Evolutionary conservation across 2,113 vertebrate species (phyloP).

Genomic region (Athene noctua): DNA sequence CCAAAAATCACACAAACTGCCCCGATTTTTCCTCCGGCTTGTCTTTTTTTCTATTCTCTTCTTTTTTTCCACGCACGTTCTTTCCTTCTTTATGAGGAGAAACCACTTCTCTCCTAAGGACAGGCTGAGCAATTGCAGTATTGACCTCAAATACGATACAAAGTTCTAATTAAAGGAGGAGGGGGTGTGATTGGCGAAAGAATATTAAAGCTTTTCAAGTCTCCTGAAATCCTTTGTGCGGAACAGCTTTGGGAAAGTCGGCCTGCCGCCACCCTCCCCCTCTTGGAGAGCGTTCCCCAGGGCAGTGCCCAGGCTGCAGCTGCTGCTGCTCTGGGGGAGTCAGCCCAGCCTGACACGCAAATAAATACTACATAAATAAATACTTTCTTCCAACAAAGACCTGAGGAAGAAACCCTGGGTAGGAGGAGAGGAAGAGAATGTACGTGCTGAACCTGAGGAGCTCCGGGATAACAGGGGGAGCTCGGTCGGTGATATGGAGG

Average conservation of each 20-base stretch:
- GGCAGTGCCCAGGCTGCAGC: slow-evolving; percentile 60
- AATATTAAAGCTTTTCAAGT: background rate
- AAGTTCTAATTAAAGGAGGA: background rate
- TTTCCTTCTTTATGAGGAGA: background rate
- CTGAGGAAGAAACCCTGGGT: slow-evolving; percentile 5
- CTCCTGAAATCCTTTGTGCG: slow-evolving; percentile 42
- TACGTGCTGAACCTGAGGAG: background rate
- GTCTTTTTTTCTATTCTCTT: background rate
- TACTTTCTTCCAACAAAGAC: slow-evolving; percentile 29
- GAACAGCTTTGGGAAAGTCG: slow-evolving; percentile 10
- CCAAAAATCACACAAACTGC: background rate
- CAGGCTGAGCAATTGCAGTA: background rate
- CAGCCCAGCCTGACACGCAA: slow-evolving; percentile 36
- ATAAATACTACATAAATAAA: slow-evolving; percentile 51
- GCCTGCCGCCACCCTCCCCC: slow-evolving; percentile 35
- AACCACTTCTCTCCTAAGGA: background rate
- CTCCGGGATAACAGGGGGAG: background rate
- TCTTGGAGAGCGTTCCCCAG: slow-evolving; percentile 22
- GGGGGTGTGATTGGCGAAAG: background rate
- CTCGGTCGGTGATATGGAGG: background rate
- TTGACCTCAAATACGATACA: background rate
- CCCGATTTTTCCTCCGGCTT: background rate
- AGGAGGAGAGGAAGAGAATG: background rate
- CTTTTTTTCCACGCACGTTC: background rate
- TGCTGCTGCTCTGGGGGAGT: slow-evolving; percentile 43